Evolutionary conservation across 2,888 invertebrate species (phyloP), one percentile per base, ranked within the genome.

Genomic region (Synanthedon tipuliformis): DNA sequence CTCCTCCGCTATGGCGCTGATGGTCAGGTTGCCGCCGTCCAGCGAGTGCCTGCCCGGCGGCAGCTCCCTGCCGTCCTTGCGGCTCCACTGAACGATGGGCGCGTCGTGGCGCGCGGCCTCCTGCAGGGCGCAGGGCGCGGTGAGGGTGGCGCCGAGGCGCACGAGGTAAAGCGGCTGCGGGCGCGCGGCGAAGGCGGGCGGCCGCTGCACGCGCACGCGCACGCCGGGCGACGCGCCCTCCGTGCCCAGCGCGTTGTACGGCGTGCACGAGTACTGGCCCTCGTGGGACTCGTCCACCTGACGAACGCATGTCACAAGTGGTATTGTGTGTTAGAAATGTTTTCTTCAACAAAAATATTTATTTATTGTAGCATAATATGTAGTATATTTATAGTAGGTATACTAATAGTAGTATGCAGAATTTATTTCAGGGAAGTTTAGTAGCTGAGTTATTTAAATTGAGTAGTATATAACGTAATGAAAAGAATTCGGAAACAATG

Each of bases 251-350:
- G 92, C 91, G 78, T 97, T 97, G 84, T 93, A 95, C 50, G 98
- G 97, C 23, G 95, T 96, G 81, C 97, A 98, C 56, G 94, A 93
- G 81, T 97, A 97, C 66, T 91, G 90, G 49, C 97, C 98, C 58
- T 93, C 93, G 78, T 96, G 96, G 7, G 91, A 91, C 71, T 94
- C 94, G 71, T 94, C 93, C 52, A 97, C 96, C 88, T 88, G 63
- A 51, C 40, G 10, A 7, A 4, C 27, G 5, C 5, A 1, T 5
- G 3, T 5, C 27, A 27, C 27, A 16, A 16, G 16, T 16, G 16
- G 16, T 27, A 27, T 27, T 27, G 16, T 27, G 27, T 27, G 16
- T 16, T 16, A 16, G 16, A 16, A 16, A 16, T 16, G 16, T 16
- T n/a, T n/a, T n/a, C n/a, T 18, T 18, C 18, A 18, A 18, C 2